These are phyloP conservation scores for Sylvicola fuscatus DNA, from an alignment of 2,888 invertebrate species.

Conservation along the genomic window DNA sequence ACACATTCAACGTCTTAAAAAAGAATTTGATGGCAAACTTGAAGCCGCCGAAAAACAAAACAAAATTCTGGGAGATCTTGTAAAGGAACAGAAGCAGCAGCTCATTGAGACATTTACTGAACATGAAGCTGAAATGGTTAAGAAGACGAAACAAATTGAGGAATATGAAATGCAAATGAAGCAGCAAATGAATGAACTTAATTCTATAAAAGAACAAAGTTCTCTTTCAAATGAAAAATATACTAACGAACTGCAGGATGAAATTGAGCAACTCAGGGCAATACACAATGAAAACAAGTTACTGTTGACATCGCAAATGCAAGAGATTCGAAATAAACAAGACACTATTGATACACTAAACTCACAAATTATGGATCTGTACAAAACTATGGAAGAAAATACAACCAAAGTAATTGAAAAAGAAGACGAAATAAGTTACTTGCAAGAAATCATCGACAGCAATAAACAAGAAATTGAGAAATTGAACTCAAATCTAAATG, in stretches of 20 bases:
- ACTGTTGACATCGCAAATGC: constrained; percentile 24
- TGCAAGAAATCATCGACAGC: constrained; percentile 25
- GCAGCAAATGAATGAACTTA: constrained; percentile 26
- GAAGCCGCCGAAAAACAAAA: constrained; percentile 17
- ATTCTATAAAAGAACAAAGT: constrained; percentile 27
- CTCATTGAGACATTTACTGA: constrained; percentile 21
- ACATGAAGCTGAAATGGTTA: constrained; percentile 15
- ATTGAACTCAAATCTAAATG: constrained; percentile 21
- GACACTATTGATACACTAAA: constrained; percentile 41
- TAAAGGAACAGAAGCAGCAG: constrained; percentile 23
- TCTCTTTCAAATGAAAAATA: constrained; percentile 14
- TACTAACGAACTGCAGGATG: constrained; percentile 11
- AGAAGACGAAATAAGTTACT: constrained; percentile 26
- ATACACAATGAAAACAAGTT: constrained; percentile 28
- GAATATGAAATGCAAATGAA: constrained; percentile 20
- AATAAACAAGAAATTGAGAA: constrained; percentile 24
- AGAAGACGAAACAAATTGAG: constrained; percentile 12
- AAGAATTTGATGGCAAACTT: constrained; percentile 6
- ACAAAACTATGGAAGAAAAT: constrained; percentile 32
- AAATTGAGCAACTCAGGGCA: constrained; percentile 14
- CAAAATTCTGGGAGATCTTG: constrained; percentile 19
- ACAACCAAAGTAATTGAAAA: constrained; percentile 28
- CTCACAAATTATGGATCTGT: constrained; percentile 30
- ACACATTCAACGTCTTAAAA: constrained; percentile 1
- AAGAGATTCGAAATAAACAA: constrained; percentile 31